Base-by-base conservation (phyloP, 2,888 invertebrate genomes). In the Pherbina coryleti region DNA sequence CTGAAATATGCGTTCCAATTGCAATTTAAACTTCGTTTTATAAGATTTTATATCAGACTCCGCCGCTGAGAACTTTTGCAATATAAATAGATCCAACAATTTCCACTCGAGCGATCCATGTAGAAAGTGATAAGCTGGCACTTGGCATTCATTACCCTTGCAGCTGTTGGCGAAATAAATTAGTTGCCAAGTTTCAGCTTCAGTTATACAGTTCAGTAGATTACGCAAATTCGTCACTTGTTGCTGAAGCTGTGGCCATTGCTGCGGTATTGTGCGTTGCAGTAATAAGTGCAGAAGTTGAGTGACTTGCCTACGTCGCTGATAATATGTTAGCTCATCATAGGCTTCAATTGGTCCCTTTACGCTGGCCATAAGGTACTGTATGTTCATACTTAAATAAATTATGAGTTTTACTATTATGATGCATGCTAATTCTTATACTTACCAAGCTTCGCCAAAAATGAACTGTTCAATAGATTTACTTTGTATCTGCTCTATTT, bases 91-190 rank as follows among this genome's bases (percentile, higher is more conserved):
- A 80, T 89, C 89, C 49, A 90, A 80, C 17, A 89, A 79, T 64
- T 87, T 86, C 90, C 90, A 90, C 81, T 90, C 90, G 0, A 90
- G 81, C 3, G 83, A 79, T 2, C 90, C 90, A 77, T 90, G 90
- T 5, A 89, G 83, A 4, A 89, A 81, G 77, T 90, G 90, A 84
- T 89, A 89, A 3, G 86, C 85, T 7, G 90, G 84, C 3, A 86
- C 82, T 62, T 84, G 84, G 57, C 88, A 88, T 28, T 88, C 86
- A 76, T 89, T 89, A 0, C 89, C 89, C 51, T 87, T 86, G 49
- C 77, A 81, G 60, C 84, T 85, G 78, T 88, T 86, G 3, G 88
- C 87, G 70, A 85, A 85, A 66, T 87, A 87, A 0, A 89, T 78
- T 0, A 81, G 67, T 60, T 88, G 86, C 81, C 87, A 84, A 3